phyloP scores from a whole-genome alignment of 1,140 invertebrate species.

The Aphelenchoides besseyi region DNA sequence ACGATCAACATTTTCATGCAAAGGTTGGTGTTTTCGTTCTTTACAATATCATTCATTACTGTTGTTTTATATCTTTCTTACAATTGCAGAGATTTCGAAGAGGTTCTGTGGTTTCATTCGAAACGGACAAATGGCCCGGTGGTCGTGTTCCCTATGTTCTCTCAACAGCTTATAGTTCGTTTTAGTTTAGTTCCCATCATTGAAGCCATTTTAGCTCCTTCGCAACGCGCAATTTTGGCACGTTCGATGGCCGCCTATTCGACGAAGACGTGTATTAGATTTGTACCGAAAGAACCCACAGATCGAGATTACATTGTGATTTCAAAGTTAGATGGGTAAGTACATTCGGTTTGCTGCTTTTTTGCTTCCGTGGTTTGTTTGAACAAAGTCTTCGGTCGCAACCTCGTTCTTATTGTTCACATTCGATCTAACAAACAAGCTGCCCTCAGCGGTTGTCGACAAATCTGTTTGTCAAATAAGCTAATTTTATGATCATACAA shows the following conservation, averaged over 20 bases:
- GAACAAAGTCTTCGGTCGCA: too few relatives aligned
- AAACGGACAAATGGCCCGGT: slow-evolving; percentile 61
- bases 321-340: slow-evolving; percentile 59
- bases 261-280: slow-evolving; percentile 59
- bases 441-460: too few relatives aligned
- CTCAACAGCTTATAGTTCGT: slow-evolving; percentile 58
- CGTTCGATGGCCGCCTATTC: slow-evolving; percentile 53
- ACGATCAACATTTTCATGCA: slow-evolving; percentile 41
- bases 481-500: not conserved
- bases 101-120: slow-evolving; percentile 55
- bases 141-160: slow-evolving; percentile 59
- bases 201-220: slow-evolving; percentile 40
- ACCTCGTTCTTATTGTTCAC: too few relatives aligned
- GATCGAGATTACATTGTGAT: slow-evolving; percentile 61
- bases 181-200: slow-evolving; percentile 1
- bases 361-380: not conserved
- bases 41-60: not conserved
- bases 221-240: slow-evolving; percentile 55
- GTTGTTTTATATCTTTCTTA: not conserved
- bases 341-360: slow-evolving; percentile 10
- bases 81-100: slow-evolving; percentile 29
- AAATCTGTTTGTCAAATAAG: not conserved
- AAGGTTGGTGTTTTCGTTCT: slow-evolving; percentile 29
- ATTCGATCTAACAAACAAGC: too few relatives aligned
- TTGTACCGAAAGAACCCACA: slow-evolving; percentile 55